These are phyloP conservation scores for Meganola albula DNA, from an alignment of 2,888 invertebrate species.

Conservation along the genomic window DNA sequence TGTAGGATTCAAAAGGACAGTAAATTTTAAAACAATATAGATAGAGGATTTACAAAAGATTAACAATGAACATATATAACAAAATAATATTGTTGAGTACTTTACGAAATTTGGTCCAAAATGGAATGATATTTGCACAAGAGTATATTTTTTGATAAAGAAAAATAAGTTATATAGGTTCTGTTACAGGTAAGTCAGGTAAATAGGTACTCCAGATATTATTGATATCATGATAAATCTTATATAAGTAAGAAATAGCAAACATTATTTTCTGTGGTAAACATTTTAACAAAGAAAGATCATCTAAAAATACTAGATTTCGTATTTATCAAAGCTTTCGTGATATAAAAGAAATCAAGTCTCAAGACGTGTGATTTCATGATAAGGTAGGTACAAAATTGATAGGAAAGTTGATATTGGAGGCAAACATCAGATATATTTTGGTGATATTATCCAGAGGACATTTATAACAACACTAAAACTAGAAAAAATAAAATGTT, in stretches of 20 bases:
- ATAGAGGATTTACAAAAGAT: conserved; percentile 42
- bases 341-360: conserved; percentile 43
- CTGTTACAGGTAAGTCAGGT: too few species aligned
- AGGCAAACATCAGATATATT: conserved; percentile 38
- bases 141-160: conserved; percentile 21
- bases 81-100: conserved; percentile 38
- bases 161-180: conserved; percentile 17
- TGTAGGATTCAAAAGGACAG: conserved; percentile 40
- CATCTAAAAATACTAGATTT: conserved; percentile 72
- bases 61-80: conserved; percentile 42
- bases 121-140: conserved; percentile 34
- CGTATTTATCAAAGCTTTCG: conserved; percentile 38
- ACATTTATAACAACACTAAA: conserved; percentile 47
- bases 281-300: conserved; percentile 66
- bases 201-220: conserved; percentile 23
- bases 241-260: conserved; percentile 55
- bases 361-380: conserved; percentile 47
- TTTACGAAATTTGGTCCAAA: conserved; percentile 54
- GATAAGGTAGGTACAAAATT: conserved; percentile 37
- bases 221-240: conserved; percentile 44
- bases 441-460: conserved; percentile 40
- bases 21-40: conserved; percentile 26
- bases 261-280: conserved; percentile 52
- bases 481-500: conserved; percentile 37
- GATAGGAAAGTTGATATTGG: conserved; percentile 34